Conservation (phyloP, 1,140 invertebrate genomes). For the Leguminivora glycinivorella region DNA sequence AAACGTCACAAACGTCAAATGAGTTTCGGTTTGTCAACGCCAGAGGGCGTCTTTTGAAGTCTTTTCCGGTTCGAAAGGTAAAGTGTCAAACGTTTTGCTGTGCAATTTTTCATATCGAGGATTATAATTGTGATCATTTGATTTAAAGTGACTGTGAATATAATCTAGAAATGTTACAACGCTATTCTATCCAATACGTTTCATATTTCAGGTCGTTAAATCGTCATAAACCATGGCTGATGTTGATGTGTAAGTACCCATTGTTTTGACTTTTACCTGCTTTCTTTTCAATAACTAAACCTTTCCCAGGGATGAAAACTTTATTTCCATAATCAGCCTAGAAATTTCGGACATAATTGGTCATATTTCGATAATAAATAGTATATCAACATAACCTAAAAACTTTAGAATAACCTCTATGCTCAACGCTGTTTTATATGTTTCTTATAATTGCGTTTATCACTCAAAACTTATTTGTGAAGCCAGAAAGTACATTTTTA, state of each 20-base stretch:
- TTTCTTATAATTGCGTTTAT: neutral
- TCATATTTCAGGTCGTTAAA: slow-evolving; percentile 69
- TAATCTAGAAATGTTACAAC: slow-evolving; percentile 39
- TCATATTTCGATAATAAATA: slow-evolving; percentile 30
- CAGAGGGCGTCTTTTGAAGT: slow-evolving; percentile 29
- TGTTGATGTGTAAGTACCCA: slow-evolving; percentile 70
- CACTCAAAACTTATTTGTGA: too few species aligned
- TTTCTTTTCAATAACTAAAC: neutral
- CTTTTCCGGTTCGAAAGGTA: slow-evolving; percentile 76
- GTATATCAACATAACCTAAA: slow-evolving; percentile 68
- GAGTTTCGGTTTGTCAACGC: slow-evolving; percentile 49
- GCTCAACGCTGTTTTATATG: neutral
- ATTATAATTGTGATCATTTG: slow-evolving; percentile 60
- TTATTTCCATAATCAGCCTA: neutral
- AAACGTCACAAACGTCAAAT: slow-evolving; percentile 39
- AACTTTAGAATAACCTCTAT: slow-evolving; percentile 13
- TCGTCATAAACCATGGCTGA: slow-evolving; percentile 69
- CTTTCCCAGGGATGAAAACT: neutral
- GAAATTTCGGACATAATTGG: neutral
- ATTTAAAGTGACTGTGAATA: slow-evolving; percentile 38
- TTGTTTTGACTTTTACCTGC: slow-evolving; percentile 39
- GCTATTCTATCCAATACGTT: slow-evolving; percentile 51
- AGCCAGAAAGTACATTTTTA: too few species aligned
- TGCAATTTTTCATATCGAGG: slow-evolving; percentile 58
- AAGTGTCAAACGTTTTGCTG: slow-evolving; percentile 66